Conservation (phyloP, 2,888 invertebrate species). For the Pristionchus mayeri region DNA sequence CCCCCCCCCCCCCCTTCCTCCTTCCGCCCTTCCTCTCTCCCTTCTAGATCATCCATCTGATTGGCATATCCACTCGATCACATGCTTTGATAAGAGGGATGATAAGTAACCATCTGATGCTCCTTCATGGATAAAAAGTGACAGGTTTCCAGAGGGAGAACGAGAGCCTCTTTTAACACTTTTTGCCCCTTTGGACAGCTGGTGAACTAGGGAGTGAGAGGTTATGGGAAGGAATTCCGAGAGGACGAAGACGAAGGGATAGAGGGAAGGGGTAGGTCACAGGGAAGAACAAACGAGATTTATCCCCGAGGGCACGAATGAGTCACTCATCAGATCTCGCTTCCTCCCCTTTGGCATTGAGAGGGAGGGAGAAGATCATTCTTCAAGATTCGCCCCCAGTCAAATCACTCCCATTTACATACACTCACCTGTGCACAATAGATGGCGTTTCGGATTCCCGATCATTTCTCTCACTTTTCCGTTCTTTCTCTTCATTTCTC, state of each 20-base stretch:
- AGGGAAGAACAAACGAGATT: neutral
- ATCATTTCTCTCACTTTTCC: neutral
- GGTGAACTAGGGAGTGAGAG: neutral
- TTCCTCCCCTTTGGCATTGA: constrained; percentile 7
- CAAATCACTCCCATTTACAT: too few relatives aligned
- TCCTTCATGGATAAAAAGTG: neutral
- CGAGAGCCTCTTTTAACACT: neutral
- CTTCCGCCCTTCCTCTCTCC: neutral
- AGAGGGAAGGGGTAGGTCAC: neutral
- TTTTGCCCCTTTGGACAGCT: neutral
- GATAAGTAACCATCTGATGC: constrained; percentile 34
- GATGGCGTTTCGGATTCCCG: neutral
- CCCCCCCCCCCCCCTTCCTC: too few relatives aligned
- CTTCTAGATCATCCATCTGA: neutral
- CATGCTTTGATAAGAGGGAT: constrained; percentile 16
- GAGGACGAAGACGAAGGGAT: neutral
- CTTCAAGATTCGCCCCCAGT: too few relatives aligned
- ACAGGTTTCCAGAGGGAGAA: constrained; percentile 29
- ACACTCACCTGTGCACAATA: too few relatives aligned
- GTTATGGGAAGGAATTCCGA: neutral
- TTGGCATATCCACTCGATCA: neutral
- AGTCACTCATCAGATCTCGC: neutral
- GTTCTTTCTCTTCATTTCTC: neutral
- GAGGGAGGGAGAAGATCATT: neutral
- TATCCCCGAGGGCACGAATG: neutral